Evolutionary conservation across 2,113 vertebrate species (phyloP), one percentile per base, ranked within the genome.

Genomic region (Alectura lathami): DNA sequence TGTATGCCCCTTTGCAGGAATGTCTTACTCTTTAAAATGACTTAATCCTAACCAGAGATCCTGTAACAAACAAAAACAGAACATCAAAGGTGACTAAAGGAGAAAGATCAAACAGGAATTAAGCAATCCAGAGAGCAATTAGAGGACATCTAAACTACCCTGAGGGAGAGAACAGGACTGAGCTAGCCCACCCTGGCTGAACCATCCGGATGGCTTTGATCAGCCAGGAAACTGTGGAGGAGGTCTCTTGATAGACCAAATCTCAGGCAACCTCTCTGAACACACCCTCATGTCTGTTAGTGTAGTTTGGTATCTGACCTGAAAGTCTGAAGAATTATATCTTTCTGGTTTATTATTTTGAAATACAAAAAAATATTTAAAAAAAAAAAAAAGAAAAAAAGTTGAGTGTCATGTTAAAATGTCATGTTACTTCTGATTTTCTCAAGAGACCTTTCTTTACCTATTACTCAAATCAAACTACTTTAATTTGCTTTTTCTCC

Each of bases 1-100:
- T 50, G 6, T 43, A n/a, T 60, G 93, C 34, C 20, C 1, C 2
- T 88, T 77, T 1, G 2, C 23, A 48, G 38, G 17, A 45, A 50
- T 40, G 26, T 77, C 5, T 86, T 59, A 21, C 40, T 75, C 22
- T 56, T 66, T 68, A 79, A 87, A 92, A 91, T 81, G 2, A 68
- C 43, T 86, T 92, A 47, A 91, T 84, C 64, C 64, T 81, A 64
- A 75, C 80, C 70, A 89, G 86, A 93, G 18, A 76, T 36, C 63
- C 30, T 54, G 56, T 48, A 94, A 79, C 56, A 91, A 88, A 94
- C 73, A 96, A 78, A 48, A 92, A 73, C 66, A 85, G 78, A 89
- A 94, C 82, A 94, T 95, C 93, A 95, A 94, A 94, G 67, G 70
- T 93, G 84, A 85, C 78, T 77, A 69, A 82, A 91, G 23, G 36